Base-by-base conservation (phyloP, 2,113 vertebrate species). In the Siniperca knerii region DNA sequence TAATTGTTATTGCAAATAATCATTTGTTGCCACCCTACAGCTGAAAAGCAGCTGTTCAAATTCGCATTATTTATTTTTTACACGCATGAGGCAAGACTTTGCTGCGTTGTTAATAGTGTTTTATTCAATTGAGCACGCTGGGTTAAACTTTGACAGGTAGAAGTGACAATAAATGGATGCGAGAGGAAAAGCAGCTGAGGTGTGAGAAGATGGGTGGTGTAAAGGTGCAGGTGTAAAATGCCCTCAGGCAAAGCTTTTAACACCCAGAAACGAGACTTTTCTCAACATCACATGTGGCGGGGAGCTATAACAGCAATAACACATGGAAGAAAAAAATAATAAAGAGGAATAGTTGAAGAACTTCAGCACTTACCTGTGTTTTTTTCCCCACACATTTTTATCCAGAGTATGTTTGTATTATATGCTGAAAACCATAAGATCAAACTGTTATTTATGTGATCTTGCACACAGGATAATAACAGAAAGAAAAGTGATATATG, bases 291-390 rank as follows among this genome's bases (percentile, higher is more conserved):
- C 83, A 3, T n/a, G 55, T 48, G 75, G 48, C 80, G 62, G 58
- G 70, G 76, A 55, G 74, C n/a, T 71, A 6, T 42, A 57, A 85
- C 23, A 80, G 83, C 92, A 92, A 91, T 92, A 91, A 90, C 55
- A 92, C 25, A 7, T 79, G 44, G 65, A 89, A 66, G 74, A 75
- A 65, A 66, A 87, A 58, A 80, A 64, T 44, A 93, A 94, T 92
- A 93, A 94, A 94, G 58, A 75, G 75, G 25, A 89, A 10, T 72
- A 78, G 78, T 48, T 69, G 67, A 89, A 76, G 66, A 89, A 62
- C n/a, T 50, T 55, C 12, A 33, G 16, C 35, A 16, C n/a, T 69
- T n/a, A 54, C 2, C 25, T 71, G 79, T 83, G 58, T 23, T 58
- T 79, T 42, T 65, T 48, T 58, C 12, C 12, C 2, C 8, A 2